phyloP scores from a whole-genome alignment of 2,797 vertebrate genomes.

The Neomorphus geoffroyi region DNA sequence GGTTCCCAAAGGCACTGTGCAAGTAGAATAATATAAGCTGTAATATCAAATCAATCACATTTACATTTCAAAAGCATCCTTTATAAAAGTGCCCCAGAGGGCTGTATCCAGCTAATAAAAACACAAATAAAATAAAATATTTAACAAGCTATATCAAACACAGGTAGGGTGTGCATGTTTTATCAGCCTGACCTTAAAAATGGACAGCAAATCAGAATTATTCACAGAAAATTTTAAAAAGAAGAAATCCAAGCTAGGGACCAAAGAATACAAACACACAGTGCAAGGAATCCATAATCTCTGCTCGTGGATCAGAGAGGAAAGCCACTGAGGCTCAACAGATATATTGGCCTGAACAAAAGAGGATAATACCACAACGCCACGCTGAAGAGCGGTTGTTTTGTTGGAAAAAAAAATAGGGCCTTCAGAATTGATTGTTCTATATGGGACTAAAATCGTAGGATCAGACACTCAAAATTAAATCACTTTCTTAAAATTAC shows the following conservation, averaged over 20 bases:
- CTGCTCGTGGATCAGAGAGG: neutral
- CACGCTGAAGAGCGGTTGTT: neutral
- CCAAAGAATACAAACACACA: neutral
- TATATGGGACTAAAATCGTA: neutral
- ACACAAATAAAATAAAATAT: conserved; percentile 54
- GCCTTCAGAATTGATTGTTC: neutral
- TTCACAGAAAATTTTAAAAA: neutral
- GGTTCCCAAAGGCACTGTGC: conserved; percentile 50
- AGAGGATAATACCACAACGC: neutral
- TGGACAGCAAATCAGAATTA: neutral
- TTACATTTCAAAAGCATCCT: conserved; percentile 64
- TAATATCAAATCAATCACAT: conserved; percentile 69
- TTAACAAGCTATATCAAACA: conserved; percentile 48
- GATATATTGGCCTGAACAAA: neutral
- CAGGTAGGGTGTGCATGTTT: neutral
- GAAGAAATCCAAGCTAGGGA: neutral
- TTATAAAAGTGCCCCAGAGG: conserved; percentile 15
- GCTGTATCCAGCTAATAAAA: conserved; percentile 51
- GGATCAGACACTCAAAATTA: neutral
- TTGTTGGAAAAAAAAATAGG: neutral
- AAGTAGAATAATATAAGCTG: conserved; percentile 56
- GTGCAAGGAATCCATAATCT: neutral
- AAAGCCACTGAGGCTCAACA: neutral
- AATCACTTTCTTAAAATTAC: neutral
- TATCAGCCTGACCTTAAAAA: conserved; percentile 38